Percentiles rank a stretch among this genome's conserved stretches.
Evolutionary conservation across 64 coral and sea anemone genomes (phyloP).

Genomic region (Stichodactyla mertensii): DNA sequence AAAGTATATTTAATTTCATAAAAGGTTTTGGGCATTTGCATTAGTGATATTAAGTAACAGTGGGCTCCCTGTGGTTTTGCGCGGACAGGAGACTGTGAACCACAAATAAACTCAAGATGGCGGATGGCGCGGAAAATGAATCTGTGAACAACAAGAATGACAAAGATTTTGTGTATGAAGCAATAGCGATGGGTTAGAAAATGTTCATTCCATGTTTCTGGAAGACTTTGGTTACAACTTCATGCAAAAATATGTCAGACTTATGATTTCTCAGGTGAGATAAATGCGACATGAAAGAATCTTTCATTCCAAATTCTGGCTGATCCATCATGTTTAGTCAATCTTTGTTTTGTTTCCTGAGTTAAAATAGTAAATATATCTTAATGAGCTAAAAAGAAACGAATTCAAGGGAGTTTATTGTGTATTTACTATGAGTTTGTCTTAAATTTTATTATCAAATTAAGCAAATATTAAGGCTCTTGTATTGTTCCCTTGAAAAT

Average conservation of each 20-base stretch:
- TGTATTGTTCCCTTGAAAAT: too few species aligned
- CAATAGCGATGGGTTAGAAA: background rate
- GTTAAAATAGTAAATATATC: too few species aligned
- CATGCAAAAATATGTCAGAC: background rate
- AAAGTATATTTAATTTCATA: too few species aligned
- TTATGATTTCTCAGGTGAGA: background rate
- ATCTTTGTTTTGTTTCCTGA: too few species aligned
- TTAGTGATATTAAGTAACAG: too few species aligned
- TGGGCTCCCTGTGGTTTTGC: background rate
- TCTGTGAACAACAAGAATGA: background rate
- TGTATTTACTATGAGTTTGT: too few species aligned
- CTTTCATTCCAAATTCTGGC: background rate
- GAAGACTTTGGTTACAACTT: background rate
- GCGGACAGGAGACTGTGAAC: background rate
- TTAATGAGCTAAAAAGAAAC: too few species aligned
- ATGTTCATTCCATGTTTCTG: background rate
- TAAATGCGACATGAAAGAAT: background rate
- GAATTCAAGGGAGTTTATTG: too few species aligned
- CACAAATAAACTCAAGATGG: slow-evolving; percentile 16
- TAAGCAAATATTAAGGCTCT: too few species aligned
- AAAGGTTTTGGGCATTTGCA: too few species aligned
- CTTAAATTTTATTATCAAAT: too few species aligned
- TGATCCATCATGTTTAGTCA: too few species aligned
- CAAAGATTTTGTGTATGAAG: background rate
- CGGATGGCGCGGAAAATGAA: slow-evolving; percentile 30